A percentile compares a stretch with the other conserved stretches of the same genome.
These are phyloP conservation scores for Thaleichthys pacificus DNA, from an alignment of 2,797 vertebrate genomes.

Conservation along the genomic window DNA sequence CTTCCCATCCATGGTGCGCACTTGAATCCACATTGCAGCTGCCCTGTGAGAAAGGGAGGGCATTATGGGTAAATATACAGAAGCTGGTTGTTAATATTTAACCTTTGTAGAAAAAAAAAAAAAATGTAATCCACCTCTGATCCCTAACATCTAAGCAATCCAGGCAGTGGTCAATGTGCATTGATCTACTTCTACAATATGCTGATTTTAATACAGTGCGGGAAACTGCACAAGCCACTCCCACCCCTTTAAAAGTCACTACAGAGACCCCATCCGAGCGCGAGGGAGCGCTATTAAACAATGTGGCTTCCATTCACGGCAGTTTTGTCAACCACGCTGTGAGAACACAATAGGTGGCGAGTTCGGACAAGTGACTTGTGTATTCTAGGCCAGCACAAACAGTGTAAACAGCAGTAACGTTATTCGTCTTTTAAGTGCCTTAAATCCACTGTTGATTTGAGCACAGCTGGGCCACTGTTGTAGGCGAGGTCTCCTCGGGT, in stretches of 20 bases:
- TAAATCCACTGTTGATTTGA: conserved; percentile 22
- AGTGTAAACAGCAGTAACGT: background rate
- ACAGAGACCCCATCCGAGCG: conserved; percentile 63
- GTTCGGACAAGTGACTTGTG: background rate
- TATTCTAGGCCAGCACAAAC: too few relatives aligned
- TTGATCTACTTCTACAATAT: conserved; percentile 21
- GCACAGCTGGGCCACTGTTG: background rate
- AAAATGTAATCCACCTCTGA: background rate
- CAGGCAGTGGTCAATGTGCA: background rate
- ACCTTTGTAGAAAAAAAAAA: background rate
- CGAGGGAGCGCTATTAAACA: conserved; percentile 68
- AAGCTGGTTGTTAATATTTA: background rate
- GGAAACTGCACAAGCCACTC: conserved; percentile 69
- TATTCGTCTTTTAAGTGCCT: background rate
- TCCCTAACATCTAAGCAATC: background rate
- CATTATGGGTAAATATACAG: background rate
- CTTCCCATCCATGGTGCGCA: conserved; percentile 97
- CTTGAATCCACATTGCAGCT: conserved; percentile 97
- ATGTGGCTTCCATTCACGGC: conserved; percentile 64
- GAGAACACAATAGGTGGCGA: background rate
- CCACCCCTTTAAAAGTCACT: conserved; percentile 67
- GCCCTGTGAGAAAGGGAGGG: conserved; percentile 57
- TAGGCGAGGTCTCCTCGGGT: conserved; percentile 41
- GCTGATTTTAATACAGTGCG: conserved; percentile 77
- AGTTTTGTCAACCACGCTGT: conserved; percentile 41